phyloP scores from a whole-genome alignment of 2,113 vertebrate genomes.

The Sinocyclocheilus anophthalmus region DNA sequence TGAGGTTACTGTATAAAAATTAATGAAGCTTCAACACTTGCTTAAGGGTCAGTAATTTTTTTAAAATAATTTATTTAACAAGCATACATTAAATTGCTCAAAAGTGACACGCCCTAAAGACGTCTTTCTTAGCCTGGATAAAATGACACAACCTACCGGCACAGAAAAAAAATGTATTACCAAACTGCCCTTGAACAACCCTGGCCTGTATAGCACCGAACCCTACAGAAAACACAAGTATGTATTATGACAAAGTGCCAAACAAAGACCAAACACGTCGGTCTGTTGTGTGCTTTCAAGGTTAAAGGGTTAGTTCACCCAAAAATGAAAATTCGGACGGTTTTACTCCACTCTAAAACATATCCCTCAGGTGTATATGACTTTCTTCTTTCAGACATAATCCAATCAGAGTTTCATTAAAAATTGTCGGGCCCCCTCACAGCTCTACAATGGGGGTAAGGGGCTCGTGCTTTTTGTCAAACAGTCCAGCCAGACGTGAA shows the following conservation, averaged over 20 bases:
- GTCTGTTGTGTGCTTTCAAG: constrained; percentile 24
- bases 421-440: no score
- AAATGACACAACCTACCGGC: not conserved
- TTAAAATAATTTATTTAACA: not conserved
- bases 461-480: no score
- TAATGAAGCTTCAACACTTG: not conserved
- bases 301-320: not conserved
- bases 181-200: constrained; percentile 75
- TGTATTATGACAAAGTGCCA: constrained; percentile 4
- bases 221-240: constrained; percentile 63
- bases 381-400: no score
- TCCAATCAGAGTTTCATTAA: no score
- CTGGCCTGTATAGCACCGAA: no score
- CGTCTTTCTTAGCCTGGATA: not conserved
- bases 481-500: no score
- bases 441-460: no score
- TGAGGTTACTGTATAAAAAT: not conserved
- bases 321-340: no score
- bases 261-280: not conserved
- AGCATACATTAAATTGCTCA: not conserved
- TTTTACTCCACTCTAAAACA: no score
- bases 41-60: no score
- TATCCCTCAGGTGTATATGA: no score
- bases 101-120: not conserved
- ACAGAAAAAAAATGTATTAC: constrained; percentile 58